Conservation (phyloP, 2,888 invertebrate genomes). For the Scaptomyza cyrtandrae region DNA sequence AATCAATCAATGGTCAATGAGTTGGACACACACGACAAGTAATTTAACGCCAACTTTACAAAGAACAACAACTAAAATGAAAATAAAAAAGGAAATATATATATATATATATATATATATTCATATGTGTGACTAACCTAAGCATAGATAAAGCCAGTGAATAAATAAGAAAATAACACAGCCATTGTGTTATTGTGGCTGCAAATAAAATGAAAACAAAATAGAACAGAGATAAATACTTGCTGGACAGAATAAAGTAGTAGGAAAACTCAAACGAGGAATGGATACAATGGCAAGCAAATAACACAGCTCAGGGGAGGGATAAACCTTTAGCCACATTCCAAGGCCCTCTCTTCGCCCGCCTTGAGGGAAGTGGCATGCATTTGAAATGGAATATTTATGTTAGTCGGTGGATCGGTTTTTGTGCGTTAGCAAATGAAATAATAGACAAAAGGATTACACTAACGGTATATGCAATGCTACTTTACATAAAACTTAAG, state of each 20-base stretch:
- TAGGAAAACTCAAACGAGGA: constrained; percentile 30
- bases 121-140: constrained; percentile 15
- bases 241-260: constrained; percentile 1
- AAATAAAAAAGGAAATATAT: constrained; percentile 1
- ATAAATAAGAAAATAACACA: constrained; percentile 52
- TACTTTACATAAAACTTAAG: constrained; percentile 73
- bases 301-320: constrained; percentile 28
- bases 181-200: constrained; percentile 25
- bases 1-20: constrained; percentile 72
- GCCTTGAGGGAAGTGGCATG: constrained; percentile 35
- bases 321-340: constrained; percentile 33
- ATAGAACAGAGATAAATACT: constrained; percentile 50
- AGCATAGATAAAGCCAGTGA: constrained; percentile 31
- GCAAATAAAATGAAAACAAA: constrained; percentile 41
- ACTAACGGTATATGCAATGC: constrained; percentile 37
- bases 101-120: too few species aligned
- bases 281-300: constrained; percentile 23
- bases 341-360: too few species aligned
- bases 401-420: constrained; percentile 62
- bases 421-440: constrained; percentile 56
- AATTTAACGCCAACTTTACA: constrained; percentile 65
- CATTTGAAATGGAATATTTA: constrained; percentile 78
- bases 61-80: constrained; percentile 21
- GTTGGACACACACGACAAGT: constrained; percentile 60
- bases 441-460: constrained; percentile 77